phyloP scores from a whole-genome alignment of 2,113 vertebrate genomes.

The Phalacrocorax brasilianus region DNA sequence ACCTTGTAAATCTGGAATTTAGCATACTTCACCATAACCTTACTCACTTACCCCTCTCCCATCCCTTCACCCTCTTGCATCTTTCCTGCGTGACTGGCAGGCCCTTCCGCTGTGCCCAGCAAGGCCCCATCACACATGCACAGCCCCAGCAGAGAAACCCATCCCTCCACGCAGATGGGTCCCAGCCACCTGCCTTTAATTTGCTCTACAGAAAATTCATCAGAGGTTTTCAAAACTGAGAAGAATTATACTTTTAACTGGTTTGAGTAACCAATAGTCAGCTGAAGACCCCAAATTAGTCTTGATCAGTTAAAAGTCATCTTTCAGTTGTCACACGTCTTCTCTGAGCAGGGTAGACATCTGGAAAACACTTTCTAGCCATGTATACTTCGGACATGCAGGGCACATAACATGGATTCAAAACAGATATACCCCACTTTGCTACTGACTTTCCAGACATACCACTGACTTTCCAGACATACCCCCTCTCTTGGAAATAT shows the following conservation, averaged over 20 bases:
- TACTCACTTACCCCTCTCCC: neutral
- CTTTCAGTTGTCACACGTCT: neutral
- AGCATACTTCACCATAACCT: neutral
- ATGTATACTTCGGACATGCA: neutral
- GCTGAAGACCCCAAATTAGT: neutral
- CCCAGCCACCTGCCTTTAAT: neutral
- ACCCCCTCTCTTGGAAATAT: neutral
- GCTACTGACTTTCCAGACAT: neutral
- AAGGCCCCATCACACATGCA: neutral
- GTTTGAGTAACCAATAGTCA: neutral
- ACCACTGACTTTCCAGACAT: neutral
- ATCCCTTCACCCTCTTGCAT: neutral
- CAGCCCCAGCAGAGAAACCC: rapidly evolving
- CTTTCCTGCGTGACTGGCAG: rapidly evolving
- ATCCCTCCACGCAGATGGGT: rapidly evolving
- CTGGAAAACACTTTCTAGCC: neutral
- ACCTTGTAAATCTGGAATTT: neutral
- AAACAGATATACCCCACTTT: neutral
- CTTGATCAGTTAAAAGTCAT: neutral
- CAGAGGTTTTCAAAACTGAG: neutral
- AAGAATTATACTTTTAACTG: neutral
- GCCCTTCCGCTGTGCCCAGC: neutral
- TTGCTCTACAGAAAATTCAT: neutral
- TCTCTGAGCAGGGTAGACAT: neutral
- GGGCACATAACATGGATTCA: neutral